phyloP scores from a whole-genome alignment of 2,113 vertebrate genomes.

The Corvus hawaiiensis region DNA sequence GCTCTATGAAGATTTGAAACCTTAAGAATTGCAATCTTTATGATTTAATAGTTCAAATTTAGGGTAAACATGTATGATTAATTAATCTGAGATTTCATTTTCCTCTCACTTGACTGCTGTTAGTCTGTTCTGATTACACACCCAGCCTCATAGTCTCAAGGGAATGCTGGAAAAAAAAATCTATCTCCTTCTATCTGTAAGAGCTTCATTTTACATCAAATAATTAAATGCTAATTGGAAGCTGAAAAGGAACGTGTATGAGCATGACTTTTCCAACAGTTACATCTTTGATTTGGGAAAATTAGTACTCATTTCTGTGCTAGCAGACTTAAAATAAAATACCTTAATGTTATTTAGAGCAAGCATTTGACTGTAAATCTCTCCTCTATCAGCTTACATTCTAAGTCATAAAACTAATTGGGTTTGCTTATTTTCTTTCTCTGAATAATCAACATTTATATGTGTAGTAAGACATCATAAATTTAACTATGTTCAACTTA shows the following conservation, averaged over 20 bases:
- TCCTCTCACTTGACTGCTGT: background rate
- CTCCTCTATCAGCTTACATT: background rate
- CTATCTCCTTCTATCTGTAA: background rate
- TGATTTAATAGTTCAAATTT: background rate
- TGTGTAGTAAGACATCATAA: background rate
- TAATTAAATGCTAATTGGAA: background rate
- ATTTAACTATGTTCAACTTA: background rate
- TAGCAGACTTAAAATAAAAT: background rate
- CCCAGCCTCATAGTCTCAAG: background rate
- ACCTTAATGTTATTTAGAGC: background rate
- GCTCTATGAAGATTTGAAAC: background rate
- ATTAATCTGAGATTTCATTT: background rate
- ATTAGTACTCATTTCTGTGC: background rate
- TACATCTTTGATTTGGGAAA: background rate
- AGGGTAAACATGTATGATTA: background rate
- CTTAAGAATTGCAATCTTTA: background rate
- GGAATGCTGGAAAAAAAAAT: background rate
- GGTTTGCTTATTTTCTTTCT: background rate
- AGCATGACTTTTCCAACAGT: background rate
- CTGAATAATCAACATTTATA: background rate
- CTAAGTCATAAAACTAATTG: background rate
- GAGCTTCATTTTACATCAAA: background rate
- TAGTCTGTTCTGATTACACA: background rate
- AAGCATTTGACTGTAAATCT: background rate
- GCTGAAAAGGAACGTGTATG: background rate